These are phyloP conservation scores for Danaus plexippus DNA, from an alignment of 1,140 invertebrate genomes.

Conservation along the genomic window DNA sequence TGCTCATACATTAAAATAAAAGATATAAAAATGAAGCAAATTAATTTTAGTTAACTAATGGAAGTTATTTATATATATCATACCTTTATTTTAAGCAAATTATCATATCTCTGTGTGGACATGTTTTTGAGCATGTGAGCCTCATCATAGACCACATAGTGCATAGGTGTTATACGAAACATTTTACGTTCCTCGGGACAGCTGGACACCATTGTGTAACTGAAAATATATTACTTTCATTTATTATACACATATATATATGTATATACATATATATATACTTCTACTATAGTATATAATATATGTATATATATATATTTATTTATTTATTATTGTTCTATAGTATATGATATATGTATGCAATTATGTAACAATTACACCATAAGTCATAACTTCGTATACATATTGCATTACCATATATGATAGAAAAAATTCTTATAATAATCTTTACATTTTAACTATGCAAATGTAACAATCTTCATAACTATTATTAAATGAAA, in stretches of 20 bases:
- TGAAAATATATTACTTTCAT: slow-evolving; percentile 15
- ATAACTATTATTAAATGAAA: no score
- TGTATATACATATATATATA: slow-evolving; percentile 3
- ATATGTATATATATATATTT: not conserved
- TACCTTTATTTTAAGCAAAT: slow-evolving; percentile 90
- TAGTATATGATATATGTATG: not conserved
- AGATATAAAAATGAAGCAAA: no score
- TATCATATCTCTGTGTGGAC: slow-evolving; percentile 90
- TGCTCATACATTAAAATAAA: slow-evolving; percentile 7
- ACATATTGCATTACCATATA: no score
- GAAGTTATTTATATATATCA: slow-evolving; percentile 2
- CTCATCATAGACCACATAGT: slow-evolving; percentile 97
- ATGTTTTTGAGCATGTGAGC: slow-evolving; percentile 99
- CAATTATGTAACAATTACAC: no score
- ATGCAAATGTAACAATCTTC: no score
- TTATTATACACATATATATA: no score
- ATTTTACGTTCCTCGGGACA: slow-evolving; percentile 91
- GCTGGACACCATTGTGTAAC: slow-evolving; percentile 75
- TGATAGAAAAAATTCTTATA: not conserved
- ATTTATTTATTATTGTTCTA: not conserved
- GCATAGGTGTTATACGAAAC: slow-evolving; percentile 89
- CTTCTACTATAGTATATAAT: no score
- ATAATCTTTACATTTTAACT: no score
- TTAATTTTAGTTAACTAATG: no score
- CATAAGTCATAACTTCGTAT: no score